Evolutionary conservation across 2,113 vertebrate genomes (phyloP).

Genomic region (Leptodactylus fuscus): DNA sequence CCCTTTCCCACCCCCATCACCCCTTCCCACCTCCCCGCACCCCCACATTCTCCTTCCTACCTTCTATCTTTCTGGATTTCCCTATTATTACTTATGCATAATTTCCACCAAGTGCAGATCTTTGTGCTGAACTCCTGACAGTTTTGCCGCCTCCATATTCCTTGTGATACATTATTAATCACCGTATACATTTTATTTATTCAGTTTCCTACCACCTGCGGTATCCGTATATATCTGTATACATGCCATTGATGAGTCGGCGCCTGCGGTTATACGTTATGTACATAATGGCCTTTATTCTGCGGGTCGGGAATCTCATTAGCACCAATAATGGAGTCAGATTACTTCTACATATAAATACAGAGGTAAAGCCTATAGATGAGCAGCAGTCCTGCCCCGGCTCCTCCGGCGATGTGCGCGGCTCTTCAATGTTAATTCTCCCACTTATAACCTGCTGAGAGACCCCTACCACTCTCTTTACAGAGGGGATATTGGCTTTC

Average conservation of each 20-base stretch:
- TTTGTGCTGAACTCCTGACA: not conserved
- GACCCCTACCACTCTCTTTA: too few species aligned
- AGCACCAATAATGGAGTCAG: not conserved
- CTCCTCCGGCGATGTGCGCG: too few species aligned
- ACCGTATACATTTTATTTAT: not conserved
- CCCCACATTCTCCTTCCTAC: too few species aligned
- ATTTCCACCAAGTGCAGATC: not conserved
- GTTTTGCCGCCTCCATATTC: not conserved
- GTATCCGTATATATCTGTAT: not conserved
- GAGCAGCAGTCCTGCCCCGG: too few species aligned
- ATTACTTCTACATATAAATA: too few species aligned
- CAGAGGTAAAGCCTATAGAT: too few species aligned
- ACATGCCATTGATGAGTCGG: conserved; percentile 1
- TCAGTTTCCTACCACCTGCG: not conserved
- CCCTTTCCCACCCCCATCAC: too few species aligned
- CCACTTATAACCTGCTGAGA: too few species aligned
- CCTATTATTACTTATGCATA: not conserved
- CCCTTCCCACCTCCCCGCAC: too few species aligned
- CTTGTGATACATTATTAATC: not conserved
- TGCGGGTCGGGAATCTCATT: not conserved
- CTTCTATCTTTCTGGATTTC: too few species aligned
- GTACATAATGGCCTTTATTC: not conserved
- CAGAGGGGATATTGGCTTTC: too few species aligned
- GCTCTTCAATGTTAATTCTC: too few species aligned
- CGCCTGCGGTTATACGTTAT: not conserved